Conservation (phyloP, 2,797 vertebrate genomes). For the Aeoliscus strigatus region DNA sequence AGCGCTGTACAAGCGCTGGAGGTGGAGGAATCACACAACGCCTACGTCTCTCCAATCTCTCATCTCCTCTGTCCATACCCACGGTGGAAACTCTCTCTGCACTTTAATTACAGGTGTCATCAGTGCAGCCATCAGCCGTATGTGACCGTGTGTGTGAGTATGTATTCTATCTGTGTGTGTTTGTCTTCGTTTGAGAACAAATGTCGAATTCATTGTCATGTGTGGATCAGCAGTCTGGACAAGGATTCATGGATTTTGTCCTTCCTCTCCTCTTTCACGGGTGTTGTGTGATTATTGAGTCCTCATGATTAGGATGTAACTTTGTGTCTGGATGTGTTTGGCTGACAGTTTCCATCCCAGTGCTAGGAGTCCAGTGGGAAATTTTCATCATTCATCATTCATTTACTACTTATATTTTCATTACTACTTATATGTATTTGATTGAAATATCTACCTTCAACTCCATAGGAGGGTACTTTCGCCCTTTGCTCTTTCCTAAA, state of each 20-base stretch:
- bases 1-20: too few relatives aligned
- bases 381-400: slow-evolving; percentile 26
- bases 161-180: slow-evolving; percentile 26
- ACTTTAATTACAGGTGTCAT: slow-evolving; percentile 58
- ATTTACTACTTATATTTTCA: slow-evolving; percentile 9
- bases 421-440: slow-evolving; percentile 10
- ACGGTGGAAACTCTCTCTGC: slow-evolving; percentile 33
- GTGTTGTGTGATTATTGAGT: slow-evolving; percentile 51
- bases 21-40: slow-evolving; percentile 26
- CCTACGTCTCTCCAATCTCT: slow-evolving; percentile 30
- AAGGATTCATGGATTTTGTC: slow-evolving; percentile 53
- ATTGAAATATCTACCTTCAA: slow-evolving; percentile 78
- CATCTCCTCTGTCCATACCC: slow-evolving; percentile 15
- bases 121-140: slow-evolving; percentile 19
- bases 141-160: slow-evolving; percentile 27
- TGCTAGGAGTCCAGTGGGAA: slow-evolving; percentile 41
- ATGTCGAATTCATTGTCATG: slow-evolving; percentile 41
- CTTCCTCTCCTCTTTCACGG: slow-evolving; percentile 16
- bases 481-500: slow-evolving; percentile 93
- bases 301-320: slow-evolving; percentile 60
- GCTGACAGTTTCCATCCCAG: slow-evolving; percentile 49
- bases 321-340: slow-evolving; percentile 49
- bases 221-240: slow-evolving; percentile 35
- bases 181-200: slow-evolving; percentile 35
- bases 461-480: slow-evolving; percentile 93